Base-by-base conservation (phyloP, 2,113 vertebrate species). In the Percina caprodes region DNA sequence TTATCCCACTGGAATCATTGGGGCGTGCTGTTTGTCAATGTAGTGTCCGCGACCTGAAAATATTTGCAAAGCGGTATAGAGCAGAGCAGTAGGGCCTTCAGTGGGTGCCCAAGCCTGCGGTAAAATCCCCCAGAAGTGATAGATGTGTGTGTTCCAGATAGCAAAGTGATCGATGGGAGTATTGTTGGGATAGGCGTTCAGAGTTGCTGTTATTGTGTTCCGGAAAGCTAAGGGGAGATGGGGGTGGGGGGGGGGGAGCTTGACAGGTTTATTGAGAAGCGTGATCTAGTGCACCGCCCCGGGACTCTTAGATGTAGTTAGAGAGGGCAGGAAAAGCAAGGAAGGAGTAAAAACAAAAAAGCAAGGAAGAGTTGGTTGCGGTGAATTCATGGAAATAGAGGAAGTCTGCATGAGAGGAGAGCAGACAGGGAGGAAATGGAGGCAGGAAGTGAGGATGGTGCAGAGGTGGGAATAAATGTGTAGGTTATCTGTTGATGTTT, bases 231-330 rank as follows among this genome's bases (percentile, higher is more conserved):
- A 66, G 68, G 85, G 91, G 84, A 83, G 74, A 58, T 5, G 15
- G 48, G n/a, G 63, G 30, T 2, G 59, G 16, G 11, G 69, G 18
- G 16, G 35, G n/a, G 42, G 62, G 14, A 63, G 84, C 70, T 86
- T 91, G 90, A 93, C 89, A 86, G 91, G 87, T 93, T 93, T 93
- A 94, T 94, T 94, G 92, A 89, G 90, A 92, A 87, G 77, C 82
- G 82, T 94, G 92, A 94, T 94, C 52, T 93, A 92, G 88, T 92
- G 91, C 88, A 78, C 35, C 61, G 87, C 92, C 92, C 84, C 81
- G 73, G 91, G 93, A 92, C 85, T 84, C 80, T 63, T 66, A 83
- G 91, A 94, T 92, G 85, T 84, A 88, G 90, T 92, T 89, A 91
- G 86, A 75, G 87, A 91, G 87, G 84, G 65, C 58, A 42, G 77